Percentiles rank a stretch among this genome's conserved stretches.
phyloP scores from a whole-genome alignment of 2,113 vertebrate species.

The Dasypus novemcinctus region DNA sequence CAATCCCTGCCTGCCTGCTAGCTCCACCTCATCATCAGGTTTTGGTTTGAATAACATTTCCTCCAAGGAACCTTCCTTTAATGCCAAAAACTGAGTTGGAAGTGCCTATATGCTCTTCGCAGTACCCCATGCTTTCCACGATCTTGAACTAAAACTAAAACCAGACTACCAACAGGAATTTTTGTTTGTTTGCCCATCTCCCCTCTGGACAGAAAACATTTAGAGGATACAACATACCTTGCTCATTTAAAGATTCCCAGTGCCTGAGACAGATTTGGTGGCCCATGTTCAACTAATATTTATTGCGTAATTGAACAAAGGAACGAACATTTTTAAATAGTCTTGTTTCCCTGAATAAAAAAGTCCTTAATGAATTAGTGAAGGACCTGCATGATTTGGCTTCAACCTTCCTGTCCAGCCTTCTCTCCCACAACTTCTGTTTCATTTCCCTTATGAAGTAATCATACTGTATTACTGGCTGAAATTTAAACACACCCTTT shows the following conservation, averaged over 20 bases:
- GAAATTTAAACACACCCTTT: neutral
- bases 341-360: neutral
- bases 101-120: neutral
- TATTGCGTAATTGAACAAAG: neutral
- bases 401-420: neutral
- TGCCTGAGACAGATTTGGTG: neutral
- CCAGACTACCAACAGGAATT: neutral
- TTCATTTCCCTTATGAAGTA: neutral
- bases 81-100: neutral
- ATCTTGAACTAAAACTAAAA: neutral
- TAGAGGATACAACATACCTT: neutral
- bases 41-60: neutral
- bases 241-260: neutral
- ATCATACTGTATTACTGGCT: neutral
- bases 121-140: neutral
- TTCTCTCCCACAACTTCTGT: neutral
- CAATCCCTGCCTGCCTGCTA: neutral
- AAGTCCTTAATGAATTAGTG: neutral
- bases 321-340: neutral
- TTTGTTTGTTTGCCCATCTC: neutral
- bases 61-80: neutral
- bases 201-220: neutral
- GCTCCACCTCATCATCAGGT: neutral
- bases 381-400: neutral
- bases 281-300: neutral